Percentiles rank a stretch among this genome's conserved stretches.
These are phyloP conservation scores for Lochmaea crataegi DNA, from an alignment of 2,888 invertebrate species.

Conservation along the genomic window DNA sequence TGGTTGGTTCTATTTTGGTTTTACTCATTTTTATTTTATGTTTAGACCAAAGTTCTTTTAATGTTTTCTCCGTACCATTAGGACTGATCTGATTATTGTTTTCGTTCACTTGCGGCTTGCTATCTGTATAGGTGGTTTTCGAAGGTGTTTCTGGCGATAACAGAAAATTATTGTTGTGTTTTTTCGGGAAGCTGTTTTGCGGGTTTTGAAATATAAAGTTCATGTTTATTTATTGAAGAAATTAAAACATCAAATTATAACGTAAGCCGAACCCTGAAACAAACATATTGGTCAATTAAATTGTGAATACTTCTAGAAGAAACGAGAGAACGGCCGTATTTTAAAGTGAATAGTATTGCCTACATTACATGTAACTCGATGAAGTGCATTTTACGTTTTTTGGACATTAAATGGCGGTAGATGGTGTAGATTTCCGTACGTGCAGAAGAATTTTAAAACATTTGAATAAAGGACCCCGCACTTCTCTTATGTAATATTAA, in stretches of 20 bases:
- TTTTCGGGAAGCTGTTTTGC: conserved; percentile 52
- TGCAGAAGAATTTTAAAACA: too few species aligned
- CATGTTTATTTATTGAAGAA: conserved; percentile 36
- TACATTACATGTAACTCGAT: too few species aligned
- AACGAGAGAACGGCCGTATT: too few species aligned
- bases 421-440: too few species aligned
- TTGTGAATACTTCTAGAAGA: not conserved
- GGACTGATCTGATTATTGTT: conserved; percentile 49
- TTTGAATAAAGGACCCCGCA: too few species aligned
- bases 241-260: conserved; percentile 29
- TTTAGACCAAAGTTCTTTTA: conserved; percentile 60
- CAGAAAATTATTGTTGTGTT: conserved; percentile 47
- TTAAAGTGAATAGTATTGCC: too few species aligned
- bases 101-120: conserved; percentile 39
- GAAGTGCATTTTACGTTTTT: too few species aligned
- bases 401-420: too few species aligned
- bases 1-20: conserved; percentile 46
- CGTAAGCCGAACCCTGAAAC: conserved; percentile 41
- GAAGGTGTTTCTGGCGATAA: conserved; percentile 45
- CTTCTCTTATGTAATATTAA: too few species aligned
- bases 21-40: conserved; percentile 57
- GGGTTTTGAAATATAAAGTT: conserved; percentile 50
- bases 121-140: conserved; percentile 43
- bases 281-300: conserved; percentile 22
- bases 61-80: conserved; percentile 53